phyloP scores from a whole-genome alignment of 2,113 vertebrate genomes.

The Mellivora capensis region DNA sequence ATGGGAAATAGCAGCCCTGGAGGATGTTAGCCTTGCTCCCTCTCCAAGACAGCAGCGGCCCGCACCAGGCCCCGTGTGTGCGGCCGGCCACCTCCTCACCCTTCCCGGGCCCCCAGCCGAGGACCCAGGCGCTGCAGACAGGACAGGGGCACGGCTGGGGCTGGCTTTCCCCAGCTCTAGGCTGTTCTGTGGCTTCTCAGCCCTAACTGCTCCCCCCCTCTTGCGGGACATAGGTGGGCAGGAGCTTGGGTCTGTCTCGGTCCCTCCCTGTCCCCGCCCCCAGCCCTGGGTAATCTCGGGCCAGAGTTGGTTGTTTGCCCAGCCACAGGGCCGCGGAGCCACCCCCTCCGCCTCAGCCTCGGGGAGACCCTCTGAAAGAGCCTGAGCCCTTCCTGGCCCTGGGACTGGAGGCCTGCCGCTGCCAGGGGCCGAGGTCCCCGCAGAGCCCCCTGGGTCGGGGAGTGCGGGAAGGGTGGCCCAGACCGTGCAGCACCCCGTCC shows the following conservation, averaged over 20 bases:
- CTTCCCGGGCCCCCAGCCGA: conserved; percentile 57
- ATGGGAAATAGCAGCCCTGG: conserved; percentile 86
- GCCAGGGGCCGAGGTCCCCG: background rate
- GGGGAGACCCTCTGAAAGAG: background rate
- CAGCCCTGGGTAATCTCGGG: background rate
- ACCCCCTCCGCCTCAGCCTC: background rate
- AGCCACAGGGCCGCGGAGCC: background rate
- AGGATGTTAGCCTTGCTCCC: conserved; percentile 87
- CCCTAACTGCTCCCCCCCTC: background rate
- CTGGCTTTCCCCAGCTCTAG: conserved; percentile 75
- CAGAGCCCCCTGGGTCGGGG: background rate
- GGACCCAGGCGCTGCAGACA: conserved; percentile 70
- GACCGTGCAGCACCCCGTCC: background rate
- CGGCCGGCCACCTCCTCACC: conserved; percentile 67
- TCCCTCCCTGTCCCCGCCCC: background rate
- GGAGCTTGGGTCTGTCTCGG: background rate
- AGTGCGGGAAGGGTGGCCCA: background rate
- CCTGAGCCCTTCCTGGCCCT: background rate
- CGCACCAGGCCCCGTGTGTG: conserved; percentile 72
- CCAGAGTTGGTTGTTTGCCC: background rate
- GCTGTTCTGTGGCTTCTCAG: conserved; percentile 56
- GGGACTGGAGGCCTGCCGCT: background rate
- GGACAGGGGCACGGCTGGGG: conserved; percentile 62
- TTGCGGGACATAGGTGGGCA: conserved; percentile 24
- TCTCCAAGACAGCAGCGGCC: conserved; percentile 82